A percentile compares a stretch with the other conserved stretches of the same genome.
Evolutionary conservation across 2,888 invertebrate species (phyloP).

Genomic region (Metallyticus violacea): DNA sequence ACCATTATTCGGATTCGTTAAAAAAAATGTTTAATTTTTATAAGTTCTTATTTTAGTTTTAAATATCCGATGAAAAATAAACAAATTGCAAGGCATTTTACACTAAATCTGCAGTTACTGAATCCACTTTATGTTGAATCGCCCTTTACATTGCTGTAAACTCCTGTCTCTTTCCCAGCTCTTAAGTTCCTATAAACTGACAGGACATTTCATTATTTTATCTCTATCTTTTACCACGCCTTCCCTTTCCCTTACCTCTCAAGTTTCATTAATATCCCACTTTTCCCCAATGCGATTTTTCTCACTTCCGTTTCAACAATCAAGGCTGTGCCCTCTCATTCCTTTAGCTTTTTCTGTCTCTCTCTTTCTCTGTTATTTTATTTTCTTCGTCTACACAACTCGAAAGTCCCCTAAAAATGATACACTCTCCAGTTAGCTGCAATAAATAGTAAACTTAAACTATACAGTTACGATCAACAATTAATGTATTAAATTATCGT

Average conservation of each 20-base stretch:
- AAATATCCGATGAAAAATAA: too few species aligned
- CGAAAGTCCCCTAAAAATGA: background rate
- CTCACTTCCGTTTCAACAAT: constrained; percentile 4
- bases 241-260: background rate
- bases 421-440: background rate
- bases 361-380: background rate
- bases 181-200: background rate
- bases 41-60: too few species aligned
- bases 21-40: too few species aligned
- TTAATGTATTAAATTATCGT: too few species aligned
- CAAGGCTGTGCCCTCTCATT: background rate
- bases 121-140: background rate
- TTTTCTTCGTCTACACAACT: too few species aligned
- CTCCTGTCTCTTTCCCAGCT: background rate
- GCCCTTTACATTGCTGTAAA: background rate
- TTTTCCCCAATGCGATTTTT: background rate
- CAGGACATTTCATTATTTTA: constrained; percentile 9
- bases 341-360: background rate
- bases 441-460: too few species aligned
- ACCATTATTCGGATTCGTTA: too few species aligned
- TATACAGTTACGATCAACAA: too few species aligned
- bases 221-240: background rate
- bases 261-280: constrained; percentile 1
- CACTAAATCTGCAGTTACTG: background rate
- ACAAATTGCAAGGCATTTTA: too few species aligned